These are phyloP conservation scores for Varanus komodoensis DNA, from an alignment of 2,113 vertebrate species.

Conservation along the genomic window DNA sequence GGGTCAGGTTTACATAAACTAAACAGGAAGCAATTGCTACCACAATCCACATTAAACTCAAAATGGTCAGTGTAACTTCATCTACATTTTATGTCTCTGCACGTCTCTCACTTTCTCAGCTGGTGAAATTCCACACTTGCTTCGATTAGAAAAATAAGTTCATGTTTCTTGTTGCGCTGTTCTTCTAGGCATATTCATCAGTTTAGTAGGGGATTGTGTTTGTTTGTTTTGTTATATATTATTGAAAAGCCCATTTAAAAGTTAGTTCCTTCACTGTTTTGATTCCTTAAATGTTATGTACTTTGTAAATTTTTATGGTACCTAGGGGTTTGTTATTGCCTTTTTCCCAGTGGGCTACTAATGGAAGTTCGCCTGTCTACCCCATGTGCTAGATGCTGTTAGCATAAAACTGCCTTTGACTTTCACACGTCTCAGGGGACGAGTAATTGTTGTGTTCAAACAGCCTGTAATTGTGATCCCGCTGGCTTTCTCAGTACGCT, in stretches of 20 bases:
- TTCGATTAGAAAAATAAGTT: conserved; percentile 65
- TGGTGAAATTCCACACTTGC: conserved; percentile 75
- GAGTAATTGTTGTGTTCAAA: conserved; percentile 89
- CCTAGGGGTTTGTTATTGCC: conserved; percentile 76
- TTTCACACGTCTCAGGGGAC: conserved; percentile 84
- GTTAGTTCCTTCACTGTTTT: conserved; percentile 68
- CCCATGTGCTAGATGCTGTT: conserved; percentile 87
- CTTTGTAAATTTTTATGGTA: conserved; percentile 82
- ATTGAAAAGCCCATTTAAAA: conserved; percentile 63
- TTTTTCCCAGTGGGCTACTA: conserved; percentile 80
- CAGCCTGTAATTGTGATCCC: conserved; percentile 90
- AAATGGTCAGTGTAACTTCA: conserved; percentile 78
- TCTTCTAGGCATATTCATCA: conserved; percentile 60
- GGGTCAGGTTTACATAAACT: conserved; percentile 80
- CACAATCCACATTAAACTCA: conserved; percentile 78
- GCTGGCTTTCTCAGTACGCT: conserved; percentile 89
- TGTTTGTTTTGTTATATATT: conserved; percentile 43
- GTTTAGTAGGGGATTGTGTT: conserved; percentile 19
- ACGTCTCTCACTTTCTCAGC: conserved; percentile 66
- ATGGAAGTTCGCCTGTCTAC: conserved; percentile 85
- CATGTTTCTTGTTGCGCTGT: conserved; percentile 58
- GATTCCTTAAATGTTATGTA: conserved; percentile 79
- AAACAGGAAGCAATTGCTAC: conserved; percentile 79
- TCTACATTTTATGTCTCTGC: conserved; percentile 78
- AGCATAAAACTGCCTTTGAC: conserved; percentile 89